Conservation (phyloP, 2,797 vertebrate species). For the Notolepis coatsorum region DNA sequence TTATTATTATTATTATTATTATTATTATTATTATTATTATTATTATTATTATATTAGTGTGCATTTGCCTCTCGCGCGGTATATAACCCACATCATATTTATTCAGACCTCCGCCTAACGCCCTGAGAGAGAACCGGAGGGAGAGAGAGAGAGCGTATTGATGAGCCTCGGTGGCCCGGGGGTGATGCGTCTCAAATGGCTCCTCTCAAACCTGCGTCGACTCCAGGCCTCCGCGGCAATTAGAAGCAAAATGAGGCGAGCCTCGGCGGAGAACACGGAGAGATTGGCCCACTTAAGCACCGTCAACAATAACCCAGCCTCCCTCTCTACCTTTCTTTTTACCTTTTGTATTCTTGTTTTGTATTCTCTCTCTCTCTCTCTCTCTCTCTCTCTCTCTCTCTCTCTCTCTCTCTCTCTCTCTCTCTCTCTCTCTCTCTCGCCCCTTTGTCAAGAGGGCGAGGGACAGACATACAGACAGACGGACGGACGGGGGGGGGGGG, state of each 20-base stretch:
- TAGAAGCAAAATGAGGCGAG: constrained; percentile 67
- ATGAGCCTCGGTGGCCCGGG: constrained; percentile 12
- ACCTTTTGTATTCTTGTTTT: constrained; percentile 62
- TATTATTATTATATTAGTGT: no score
- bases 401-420: no score
- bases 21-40: no score
- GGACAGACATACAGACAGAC: no score
- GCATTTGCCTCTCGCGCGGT: no score
- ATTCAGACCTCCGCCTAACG: no score
- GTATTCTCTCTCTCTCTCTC: no score
- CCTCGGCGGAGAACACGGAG: constrained; percentile 49
- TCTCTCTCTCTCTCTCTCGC: constrained; percentile 35
- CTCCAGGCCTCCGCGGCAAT: constrained; percentile 54
- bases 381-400: no score
- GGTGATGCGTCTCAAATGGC: constrained; percentile 26
- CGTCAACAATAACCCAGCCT: constrained; percentile 72
- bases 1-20: no score
- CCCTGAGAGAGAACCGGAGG: not conserved
- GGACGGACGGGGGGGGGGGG: constrained; percentile 25
- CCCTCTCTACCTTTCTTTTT: constrained; percentile 48
- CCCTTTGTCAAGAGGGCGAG: constrained; percentile 78
- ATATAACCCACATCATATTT: no score
- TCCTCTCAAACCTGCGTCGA: constrained; percentile 34
- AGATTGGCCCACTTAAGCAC: constrained; percentile 78
- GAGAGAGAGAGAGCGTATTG: constrained; percentile 9